Percentiles rank a stretch among this genome's conserved stretches.
Conservation (phyloP, 2,888 invertebrate species). For the Chalcosyrphus nemorum region DNA sequence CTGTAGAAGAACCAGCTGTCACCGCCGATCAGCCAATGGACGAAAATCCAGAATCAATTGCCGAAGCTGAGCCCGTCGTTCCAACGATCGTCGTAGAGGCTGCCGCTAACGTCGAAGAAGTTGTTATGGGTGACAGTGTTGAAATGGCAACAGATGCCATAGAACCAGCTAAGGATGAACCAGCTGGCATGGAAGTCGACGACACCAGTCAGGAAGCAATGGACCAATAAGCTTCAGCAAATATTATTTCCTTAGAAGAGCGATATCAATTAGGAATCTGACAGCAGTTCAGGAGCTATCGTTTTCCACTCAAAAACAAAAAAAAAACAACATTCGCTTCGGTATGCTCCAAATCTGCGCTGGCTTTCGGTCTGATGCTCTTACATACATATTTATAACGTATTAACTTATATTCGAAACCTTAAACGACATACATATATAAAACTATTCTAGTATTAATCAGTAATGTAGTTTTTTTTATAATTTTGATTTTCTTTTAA, state of each 20-base stretch:
- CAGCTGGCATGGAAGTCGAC: constrained; percentile 81
- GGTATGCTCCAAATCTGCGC: constrained; percentile 24
- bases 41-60: constrained; percentile 69
- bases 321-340: constrained; percentile 64
- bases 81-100: constrained; percentile 41
- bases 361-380: constrained; percentile 40
- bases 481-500: constrained; percentile 34
- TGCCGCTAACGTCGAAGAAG: constrained; percentile 77
- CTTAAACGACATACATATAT: constrained; percentile 65
- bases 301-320: constrained; percentile 56
- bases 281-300: constrained; percentile 20
- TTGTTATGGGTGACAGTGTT: constrained; percentile 77
- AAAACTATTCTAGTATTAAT: constrained; percentile 70
- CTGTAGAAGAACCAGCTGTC: constrained; percentile 2
- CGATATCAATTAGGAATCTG: constrained; percentile 42
- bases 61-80: constrained; percentile 57
- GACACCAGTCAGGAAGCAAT: constrained; percentile 82
- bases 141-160: constrained; percentile 80
- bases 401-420: constrained; percentile 72
- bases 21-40: constrained; percentile 77
- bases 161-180: constrained; percentile 77
- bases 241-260: constrained; percentile 42
- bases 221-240: constrained; percentile 78
- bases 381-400: constrained; percentile 65
- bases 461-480: constrained; percentile 60